These are phyloP conservation scores for Caenorhabditis sinica DNA, from an alignment of 2,888 invertebrate species.

Conservation along the genomic window DNA sequence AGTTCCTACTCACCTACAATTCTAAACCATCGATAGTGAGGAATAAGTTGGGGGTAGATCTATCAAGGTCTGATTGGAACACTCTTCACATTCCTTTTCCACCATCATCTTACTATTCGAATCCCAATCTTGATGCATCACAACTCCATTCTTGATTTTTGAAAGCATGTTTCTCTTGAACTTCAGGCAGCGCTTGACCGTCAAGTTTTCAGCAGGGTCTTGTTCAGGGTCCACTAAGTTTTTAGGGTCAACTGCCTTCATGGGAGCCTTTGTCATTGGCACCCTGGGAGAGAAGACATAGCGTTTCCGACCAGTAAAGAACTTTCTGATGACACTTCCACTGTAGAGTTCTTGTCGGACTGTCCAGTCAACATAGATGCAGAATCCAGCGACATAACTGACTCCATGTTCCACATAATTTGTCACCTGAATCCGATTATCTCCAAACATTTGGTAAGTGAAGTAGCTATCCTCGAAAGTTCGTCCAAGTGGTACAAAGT, in stretches of 20 bases:
- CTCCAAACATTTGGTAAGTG: not conserved
- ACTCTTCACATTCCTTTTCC: not conserved
- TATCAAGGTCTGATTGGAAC: too few relatives aligned
- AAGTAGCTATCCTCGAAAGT: not conserved
- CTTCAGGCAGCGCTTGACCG: not conserved
- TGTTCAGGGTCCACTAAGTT: too few relatives aligned
- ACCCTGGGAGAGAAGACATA: too few relatives aligned
- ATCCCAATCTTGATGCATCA: constrained; percentile 5
- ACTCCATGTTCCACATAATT: not conserved
- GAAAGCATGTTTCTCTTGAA: not conserved
- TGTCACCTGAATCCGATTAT: not conserved
- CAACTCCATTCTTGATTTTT: not conserved
- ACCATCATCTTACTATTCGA: not conserved
- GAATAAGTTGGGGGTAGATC: too few relatives aligned
- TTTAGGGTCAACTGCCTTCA: too few relatives aligned
- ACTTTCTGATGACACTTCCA: not conserved
- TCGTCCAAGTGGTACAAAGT: not conserved
- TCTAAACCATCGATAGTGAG: too few relatives aligned
- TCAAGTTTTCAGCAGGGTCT: too few relatives aligned
- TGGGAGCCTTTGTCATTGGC: too few relatives aligned
- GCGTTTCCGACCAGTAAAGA: not conserved
- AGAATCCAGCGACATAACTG: not conserved
- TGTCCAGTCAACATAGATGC: not conserved
- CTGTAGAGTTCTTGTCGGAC: not conserved
- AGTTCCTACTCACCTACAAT: too few relatives aligned